Percentiles rank a stretch among this genome's conserved stretches.
phyloP scores from a whole-genome alignment of 2,888 invertebrate species.

The Loripinus fragilis region DNA sequence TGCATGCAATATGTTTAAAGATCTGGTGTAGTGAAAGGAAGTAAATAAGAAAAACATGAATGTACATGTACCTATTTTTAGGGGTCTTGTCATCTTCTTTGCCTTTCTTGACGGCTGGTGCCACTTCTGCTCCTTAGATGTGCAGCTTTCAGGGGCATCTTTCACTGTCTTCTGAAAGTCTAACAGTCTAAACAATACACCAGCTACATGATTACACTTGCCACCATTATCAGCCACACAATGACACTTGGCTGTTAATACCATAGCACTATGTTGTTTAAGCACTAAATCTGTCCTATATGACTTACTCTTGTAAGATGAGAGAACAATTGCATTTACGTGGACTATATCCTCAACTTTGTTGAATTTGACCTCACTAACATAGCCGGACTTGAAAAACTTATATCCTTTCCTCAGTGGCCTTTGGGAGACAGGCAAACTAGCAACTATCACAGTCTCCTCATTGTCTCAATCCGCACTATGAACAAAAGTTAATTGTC shows the following conservation, averaged over 20 bases:
- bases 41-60: no score
- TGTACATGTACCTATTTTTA: slow-evolving; percentile 2
- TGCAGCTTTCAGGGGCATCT: slow-evolving; percentile 11
- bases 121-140: slow-evolving; percentile 18
- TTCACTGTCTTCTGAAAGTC: slow-evolving; percentile 7
- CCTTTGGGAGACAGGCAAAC: background rate
- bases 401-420: background rate
- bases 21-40: no score
- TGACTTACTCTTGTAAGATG: background rate
- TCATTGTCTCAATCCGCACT: background rate
- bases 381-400: background rate
- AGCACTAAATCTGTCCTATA: background rate
- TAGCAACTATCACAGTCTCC: background rate
- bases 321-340: background rate
- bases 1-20: no score
- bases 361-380: background rate
- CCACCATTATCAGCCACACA: background rate
- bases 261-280: background rate
- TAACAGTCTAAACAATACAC: slow-evolving; percentile 1
- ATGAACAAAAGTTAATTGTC: background rate
- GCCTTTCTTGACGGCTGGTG: slow-evolving; percentile 20
- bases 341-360: background rate
- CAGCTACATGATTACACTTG: slow-evolving; percentile 10
- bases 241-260: background rate
- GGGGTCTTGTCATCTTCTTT: slow-evolving; percentile 10